phyloP scores from a whole-genome alignment of 2,888 invertebrate species.

The Clanis bilineata region DNA sequence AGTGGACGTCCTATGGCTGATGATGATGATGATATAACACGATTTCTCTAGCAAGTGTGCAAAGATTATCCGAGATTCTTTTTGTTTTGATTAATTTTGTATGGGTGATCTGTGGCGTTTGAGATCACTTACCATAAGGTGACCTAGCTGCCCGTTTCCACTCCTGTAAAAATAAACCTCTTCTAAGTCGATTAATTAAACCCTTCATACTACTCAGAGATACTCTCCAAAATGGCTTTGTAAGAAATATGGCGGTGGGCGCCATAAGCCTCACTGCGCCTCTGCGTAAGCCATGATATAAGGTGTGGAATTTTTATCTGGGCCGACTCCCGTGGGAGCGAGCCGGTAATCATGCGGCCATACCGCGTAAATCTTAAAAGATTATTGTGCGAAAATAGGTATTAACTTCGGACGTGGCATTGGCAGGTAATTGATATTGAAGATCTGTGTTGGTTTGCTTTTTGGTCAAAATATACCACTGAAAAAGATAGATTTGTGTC shows the following conservation, averaged over 20 bases:
- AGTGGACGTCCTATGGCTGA: too few species aligned
- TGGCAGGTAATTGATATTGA: neutral
- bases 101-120: too few species aligned
- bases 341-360: conserved; percentile 19
- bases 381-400: conserved; percentile 1
- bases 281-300: conserved; percentile 45
- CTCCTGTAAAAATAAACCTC: too few species aligned
- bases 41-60: too few species aligned
- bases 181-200: too few species aligned
- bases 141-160: too few species aligned
- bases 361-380: conserved; percentile 5
- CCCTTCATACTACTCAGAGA: neutral
- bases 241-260: neutral
- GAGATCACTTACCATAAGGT: too few species aligned
- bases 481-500: too few species aligned
- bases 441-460: neutral
- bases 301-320: conserved; percentile 46
- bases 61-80: too few species aligned
- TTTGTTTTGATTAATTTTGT: too few species aligned
- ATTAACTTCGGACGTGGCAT: neutral
- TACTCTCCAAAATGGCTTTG: neutral
- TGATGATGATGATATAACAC: too few species aligned
- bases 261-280: conserved; percentile 26
- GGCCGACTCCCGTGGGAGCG: conserved; percentile 24
- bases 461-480: too few species aligned